phyloP scores from a whole-genome alignment of 2,797 vertebrate species.

The Melanotaenia maccullochi region DNA sequence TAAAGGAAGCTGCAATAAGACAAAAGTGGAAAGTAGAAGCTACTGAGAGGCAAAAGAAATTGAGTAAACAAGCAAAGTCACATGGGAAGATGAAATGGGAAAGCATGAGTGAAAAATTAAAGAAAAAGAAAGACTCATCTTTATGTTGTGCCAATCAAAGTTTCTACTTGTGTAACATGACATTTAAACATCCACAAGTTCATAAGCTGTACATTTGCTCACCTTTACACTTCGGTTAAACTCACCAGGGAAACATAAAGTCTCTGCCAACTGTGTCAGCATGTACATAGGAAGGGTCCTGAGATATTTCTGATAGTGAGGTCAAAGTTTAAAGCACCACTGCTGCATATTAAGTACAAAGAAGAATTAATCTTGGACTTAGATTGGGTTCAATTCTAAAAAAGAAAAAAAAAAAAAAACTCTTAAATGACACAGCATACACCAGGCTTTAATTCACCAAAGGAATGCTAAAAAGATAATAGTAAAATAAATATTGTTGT shows the following conservation, averaged over 20 bases:
- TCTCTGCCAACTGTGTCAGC: no score
- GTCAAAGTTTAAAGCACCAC: no score
- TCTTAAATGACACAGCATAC: neutral
- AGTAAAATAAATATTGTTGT: conserved; percentile 11
- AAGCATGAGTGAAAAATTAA: neutral
- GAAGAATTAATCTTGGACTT: no score
- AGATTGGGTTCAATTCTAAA: neutral
- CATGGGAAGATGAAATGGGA: neutral
- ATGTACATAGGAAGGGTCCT: no score
- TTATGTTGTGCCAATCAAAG: conserved; percentile 28
- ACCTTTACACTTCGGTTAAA: neutral
- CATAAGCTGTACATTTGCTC: neutral
- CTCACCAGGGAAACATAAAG: no score
- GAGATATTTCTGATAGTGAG: no score
- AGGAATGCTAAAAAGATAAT: conserved; percentile 9
- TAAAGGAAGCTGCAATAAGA: neutral
- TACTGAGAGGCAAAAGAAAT: neutral
- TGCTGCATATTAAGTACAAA: no score
- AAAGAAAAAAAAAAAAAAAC: neutral
- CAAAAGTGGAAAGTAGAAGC: neutral
- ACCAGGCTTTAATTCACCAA: conserved; percentile 13
- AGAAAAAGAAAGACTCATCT: neutral
- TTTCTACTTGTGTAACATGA: neutral
- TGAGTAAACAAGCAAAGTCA: neutral
- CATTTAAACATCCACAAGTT: neutral